Evolutionary conservation across 2,797 vertebrate species (phyloP).

Genomic region (Cossypha dichroa): DNA sequence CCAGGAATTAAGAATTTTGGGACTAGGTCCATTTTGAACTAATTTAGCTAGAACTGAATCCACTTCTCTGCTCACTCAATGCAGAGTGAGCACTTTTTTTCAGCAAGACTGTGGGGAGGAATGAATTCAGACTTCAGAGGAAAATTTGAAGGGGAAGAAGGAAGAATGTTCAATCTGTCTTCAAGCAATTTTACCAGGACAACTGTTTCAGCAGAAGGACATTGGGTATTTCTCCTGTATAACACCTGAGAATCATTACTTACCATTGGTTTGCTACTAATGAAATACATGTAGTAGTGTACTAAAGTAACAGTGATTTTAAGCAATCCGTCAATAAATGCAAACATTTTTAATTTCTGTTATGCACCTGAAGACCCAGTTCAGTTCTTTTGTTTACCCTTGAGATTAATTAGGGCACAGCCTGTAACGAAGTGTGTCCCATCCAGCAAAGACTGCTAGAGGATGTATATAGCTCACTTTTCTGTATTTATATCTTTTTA

Average conservation of each 20-base stretch:
- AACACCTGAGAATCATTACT: background rate
- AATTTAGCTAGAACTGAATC: background rate
- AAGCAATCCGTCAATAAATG: background rate
- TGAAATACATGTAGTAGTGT: background rate
- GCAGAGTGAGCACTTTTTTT: background rate
- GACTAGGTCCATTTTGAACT: background rate
- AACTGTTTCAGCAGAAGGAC: background rate
- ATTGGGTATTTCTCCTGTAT: background rate
- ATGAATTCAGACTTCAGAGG: background rate
- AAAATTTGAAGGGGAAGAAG: background rate
- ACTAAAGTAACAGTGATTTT: background rate
- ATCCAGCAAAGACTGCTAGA: background rate
- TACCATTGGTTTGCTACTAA: background rate
- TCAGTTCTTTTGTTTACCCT: background rate
- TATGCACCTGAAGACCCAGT: background rate
- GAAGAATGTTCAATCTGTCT: background rate
- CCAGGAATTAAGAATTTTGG: background rate
- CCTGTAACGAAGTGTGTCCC: background rate
- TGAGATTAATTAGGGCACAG: background rate
- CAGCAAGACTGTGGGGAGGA: background rate
- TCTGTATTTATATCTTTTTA: background rate
- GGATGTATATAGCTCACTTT: fast-evolving
- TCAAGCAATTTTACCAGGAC: background rate
- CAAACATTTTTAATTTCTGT: background rate
- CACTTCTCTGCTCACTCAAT: background rate